Evolutionary conservation across 2,113 vertebrate genomes (phyloP), one percentile per base, ranked within the genome.

Genomic region (Vidua chalybeata): DNA sequence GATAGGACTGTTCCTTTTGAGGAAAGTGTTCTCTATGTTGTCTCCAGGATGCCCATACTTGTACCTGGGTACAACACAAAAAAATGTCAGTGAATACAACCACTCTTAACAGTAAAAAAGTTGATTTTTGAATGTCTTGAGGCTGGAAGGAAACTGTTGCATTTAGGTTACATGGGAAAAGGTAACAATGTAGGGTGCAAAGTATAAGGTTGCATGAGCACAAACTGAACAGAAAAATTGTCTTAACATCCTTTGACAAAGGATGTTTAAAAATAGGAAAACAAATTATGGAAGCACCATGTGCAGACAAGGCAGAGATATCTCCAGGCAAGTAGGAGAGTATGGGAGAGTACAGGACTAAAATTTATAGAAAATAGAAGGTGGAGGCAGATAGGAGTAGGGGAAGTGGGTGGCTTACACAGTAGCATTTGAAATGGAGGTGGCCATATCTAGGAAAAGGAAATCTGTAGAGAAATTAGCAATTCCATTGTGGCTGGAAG

Each of bases 391-490:
- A 56, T 30, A 64, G 24, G 14, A 37, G 17, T 15, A 52, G 24
- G 28, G 11, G 9, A 46, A 71, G 10, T 46, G 54, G 33, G 8
- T 74, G 52, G 15, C 19, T 61, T 83, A 41, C 7, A 22, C 17
- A 30, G 13, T 20, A 73, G 55, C 15, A 46, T 37, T 54, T 54
- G 51, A 69, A 85, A 33, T 18, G 69, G 31, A 66, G n/a, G 0
- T 4, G 3, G 6, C 15, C 1, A 0, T 2, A 3, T 26, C 11
- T 26, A 67, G 39, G 13, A 43, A 46, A 55, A 85, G 27, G 15
- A 62, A 54, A 84, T 51, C 2, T 51, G 7, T 35, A 49, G 37
- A 46, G 19, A 56, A 79, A 54, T n/a, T 17, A 64, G 9, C 26
- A 51, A 14, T 73, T 48, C 6, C 2, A 1, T 48, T 59, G 35